Base-by-base conservation (phyloP, 2,113 vertebrate species). In the Aix galericulata region DNA sequence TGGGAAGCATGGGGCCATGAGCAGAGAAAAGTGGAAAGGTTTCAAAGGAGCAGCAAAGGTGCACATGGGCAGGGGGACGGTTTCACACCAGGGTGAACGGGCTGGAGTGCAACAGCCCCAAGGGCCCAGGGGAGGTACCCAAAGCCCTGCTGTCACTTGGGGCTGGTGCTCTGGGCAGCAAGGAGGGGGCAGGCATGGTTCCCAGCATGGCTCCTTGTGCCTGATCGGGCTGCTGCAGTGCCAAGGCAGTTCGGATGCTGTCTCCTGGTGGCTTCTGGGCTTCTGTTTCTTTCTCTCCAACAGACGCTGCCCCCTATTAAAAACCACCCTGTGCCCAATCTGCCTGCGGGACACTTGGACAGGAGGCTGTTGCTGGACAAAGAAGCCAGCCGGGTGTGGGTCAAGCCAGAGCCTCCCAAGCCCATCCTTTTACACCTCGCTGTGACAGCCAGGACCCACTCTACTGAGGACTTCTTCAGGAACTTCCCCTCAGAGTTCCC, bases 241-340 rank as follows among this genome's bases (percentile, higher is more conserved):
- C 36, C 36, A 26, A 59, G 42, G 12, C 59, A 3, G 48, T 87
- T 92, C 32, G 79, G 81, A 29, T 2, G 5, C 26, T 52, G n/a
- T 44, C 27, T 87, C 14, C 44, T 76, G 14, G 34, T 60, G 48
- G 50, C 3, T 72, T 10, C 40, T 88, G 58, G 17, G 48, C 53
- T 58, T 69, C 31, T 11, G 22, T 94, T 86, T 94, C 34, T 83
- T 77, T 87, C 55, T 94, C 85, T 86, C 77, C 77, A 44, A 78
- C 93, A 99, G 99, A 98, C 98, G 2, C 97, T 99, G 86, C 99
- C 99, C 13, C 98, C 99, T 71, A 97, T 98, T 94, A 97, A 91
- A 96, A 89, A 89, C 59, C 97, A 97, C 59, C 44, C 63, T 42
- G 27, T 56, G 53, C 83, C 78, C 8, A 76, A 63, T 15, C 75